These are phyloP conservation scores for Tanytarsus gracilentus DNA, from an alignment of 2,888 invertebrate species.

Conservation along the genomic window DNA sequence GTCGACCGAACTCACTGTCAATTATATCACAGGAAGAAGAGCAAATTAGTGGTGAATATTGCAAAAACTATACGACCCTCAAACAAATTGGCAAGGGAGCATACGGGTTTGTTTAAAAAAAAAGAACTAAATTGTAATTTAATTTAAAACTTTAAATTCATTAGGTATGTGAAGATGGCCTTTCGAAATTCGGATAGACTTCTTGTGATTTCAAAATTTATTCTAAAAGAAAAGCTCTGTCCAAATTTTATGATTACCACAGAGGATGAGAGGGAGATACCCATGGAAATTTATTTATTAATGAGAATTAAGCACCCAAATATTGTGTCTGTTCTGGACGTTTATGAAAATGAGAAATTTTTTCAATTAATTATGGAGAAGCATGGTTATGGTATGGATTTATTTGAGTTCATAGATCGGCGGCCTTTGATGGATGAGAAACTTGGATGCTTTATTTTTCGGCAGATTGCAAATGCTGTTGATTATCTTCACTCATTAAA, in stretches of 20 bases:
- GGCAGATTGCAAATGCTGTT: constrained; percentile 64
- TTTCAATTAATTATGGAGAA: constrained; percentile 71
- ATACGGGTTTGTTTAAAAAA: too few species aligned
- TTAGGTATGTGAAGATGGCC: constrained; percentile 61
- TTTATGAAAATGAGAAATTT: constrained; percentile 59
- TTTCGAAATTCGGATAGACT: constrained; percentile 51
- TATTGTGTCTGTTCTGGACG: constrained; percentile 57
- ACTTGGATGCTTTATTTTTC: constrained; percentile 58
- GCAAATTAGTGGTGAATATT: constrained; percentile 49
- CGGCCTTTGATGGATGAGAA: constrained; percentile 58
- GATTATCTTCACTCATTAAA: constrained; percentile 56
- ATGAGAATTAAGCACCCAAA: constrained; percentile 56
- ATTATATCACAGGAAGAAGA: constrained; percentile 48
- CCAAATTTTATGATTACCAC: constrained; percentile 45
- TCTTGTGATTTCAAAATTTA: constrained; percentile 62
- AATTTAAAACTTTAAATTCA: too few species aligned
- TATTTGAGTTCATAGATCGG: constrained; percentile 68
- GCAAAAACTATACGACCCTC: constrained; percentile 50
- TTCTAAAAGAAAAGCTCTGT: constrained; percentile 51
- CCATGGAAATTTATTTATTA: constrained; percentile 58
- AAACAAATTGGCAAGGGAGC: constrained; percentile 59
- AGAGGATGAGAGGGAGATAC: constrained; percentile 48
- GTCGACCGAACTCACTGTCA: constrained; percentile 50
- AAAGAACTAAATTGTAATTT: too few species aligned
- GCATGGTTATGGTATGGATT: constrained; percentile 65